Conservation (phyloP, 2,888 invertebrate species). For the Chelonus formosanus region DNA sequence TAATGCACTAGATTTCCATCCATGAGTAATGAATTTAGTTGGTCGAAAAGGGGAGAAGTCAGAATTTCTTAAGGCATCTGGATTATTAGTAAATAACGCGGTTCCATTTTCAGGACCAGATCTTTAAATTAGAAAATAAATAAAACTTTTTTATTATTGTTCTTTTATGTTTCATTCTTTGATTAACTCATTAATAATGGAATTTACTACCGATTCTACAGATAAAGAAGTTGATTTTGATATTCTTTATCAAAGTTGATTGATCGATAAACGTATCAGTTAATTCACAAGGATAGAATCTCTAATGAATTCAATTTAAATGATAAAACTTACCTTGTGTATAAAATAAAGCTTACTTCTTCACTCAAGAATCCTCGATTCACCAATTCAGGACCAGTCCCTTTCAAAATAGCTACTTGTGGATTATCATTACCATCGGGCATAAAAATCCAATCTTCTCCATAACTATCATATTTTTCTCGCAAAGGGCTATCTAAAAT, state of each 20-base stretch:
- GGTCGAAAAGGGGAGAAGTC: slow-evolving; percentile 51
- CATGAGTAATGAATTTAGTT: slow-evolving; percentile 66
- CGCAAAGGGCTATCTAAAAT: slow-evolving; percentile 49
- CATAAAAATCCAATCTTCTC: slow-evolving; percentile 64
- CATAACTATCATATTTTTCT: slow-evolving; percentile 60
- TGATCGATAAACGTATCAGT: no score
- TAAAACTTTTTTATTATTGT: not conserved
- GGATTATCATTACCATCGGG: slow-evolving; percentile 62
- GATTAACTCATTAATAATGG: slow-evolving; percentile 14
- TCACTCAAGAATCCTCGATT: slow-evolving; percentile 49
- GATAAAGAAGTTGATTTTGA: no score
- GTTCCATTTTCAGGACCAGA: slow-evolving; percentile 52
- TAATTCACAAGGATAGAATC: no score
- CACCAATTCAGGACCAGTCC: slow-evolving; percentile 40
- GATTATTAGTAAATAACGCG: slow-evolving; percentile 48
- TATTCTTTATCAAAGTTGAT: no score
- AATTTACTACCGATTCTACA: not conserved
- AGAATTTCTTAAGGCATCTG: slow-evolving; percentile 47
- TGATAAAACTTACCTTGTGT: slow-evolving; percentile 52
- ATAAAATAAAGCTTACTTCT: slow-evolving; percentile 54
- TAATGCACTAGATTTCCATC: slow-evolving; percentile 66
- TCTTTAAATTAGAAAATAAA: slow-evolving; percentile 41
- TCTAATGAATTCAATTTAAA: no score
- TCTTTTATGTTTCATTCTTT: not conserved
- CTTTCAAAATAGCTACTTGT: slow-evolving; percentile 61